phyloP scores from a whole-genome alignment of 2,888 invertebrate species.

The Zonitis immaculata region DNA sequence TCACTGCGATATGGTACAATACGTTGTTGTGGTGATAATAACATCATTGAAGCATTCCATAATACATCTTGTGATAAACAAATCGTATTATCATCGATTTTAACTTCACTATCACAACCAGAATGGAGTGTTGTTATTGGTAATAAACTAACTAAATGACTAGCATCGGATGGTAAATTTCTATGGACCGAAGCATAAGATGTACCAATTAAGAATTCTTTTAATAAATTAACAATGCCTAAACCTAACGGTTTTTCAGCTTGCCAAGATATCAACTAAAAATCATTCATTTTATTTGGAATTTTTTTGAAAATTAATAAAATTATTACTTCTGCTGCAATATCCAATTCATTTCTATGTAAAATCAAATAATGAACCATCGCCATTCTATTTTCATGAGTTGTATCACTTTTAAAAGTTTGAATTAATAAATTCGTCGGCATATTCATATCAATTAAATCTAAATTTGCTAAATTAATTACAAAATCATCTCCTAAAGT shows the following conservation, averaged over 20 bases:
- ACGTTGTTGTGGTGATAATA: conserved; percentile 77
- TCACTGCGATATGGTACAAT: conserved; percentile 77
- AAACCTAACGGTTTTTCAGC: conserved; percentile 59
- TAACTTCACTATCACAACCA: conserved; percentile 58
- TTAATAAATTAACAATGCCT: conserved; percentile 64
- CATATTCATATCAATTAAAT: conserved; percentile 63
- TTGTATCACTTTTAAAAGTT: conserved; percentile 63
- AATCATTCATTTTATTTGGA: conserved; percentile 12
- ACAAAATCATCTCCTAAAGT: conserved; percentile 54
- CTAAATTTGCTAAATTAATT: conserved; percentile 66
- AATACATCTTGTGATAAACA: conserved; percentile 69
- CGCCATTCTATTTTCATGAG: conserved; percentile 68
- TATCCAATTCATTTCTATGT: conserved; percentile 70
- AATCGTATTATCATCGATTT: conserved; percentile 54
- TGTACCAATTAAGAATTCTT: conserved; percentile 76
- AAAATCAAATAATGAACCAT: conserved; percentile 79
- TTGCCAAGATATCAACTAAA: conserved; percentile 58
- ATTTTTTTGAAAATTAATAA: conserved; percentile 3
- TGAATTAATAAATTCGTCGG: conserved; percentile 63
- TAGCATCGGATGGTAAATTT: conserved; percentile 67
- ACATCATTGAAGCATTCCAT: conserved; percentile 78
- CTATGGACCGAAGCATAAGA: conserved; percentile 68
- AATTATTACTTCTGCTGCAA: conserved; percentile 61
- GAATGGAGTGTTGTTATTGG: conserved; percentile 64
- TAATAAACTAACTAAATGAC: conserved; percentile 62